Base-by-base conservation (phyloP, 37 sponge, comb jelly and placozoan species). In the Bolinopsis microptera region DNA sequence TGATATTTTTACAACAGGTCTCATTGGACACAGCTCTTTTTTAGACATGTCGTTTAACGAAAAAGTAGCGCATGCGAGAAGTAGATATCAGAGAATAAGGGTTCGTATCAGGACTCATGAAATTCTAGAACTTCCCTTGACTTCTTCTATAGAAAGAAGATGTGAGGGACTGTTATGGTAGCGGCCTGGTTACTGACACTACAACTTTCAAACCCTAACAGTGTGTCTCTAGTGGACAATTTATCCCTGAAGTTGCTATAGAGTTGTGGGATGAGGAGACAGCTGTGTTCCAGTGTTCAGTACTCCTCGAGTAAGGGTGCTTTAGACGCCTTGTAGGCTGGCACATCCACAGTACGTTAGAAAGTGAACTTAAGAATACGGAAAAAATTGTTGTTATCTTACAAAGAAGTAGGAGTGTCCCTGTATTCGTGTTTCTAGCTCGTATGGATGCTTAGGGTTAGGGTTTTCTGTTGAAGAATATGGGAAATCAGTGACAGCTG, bases 141-240 rank as follows among this genome's bases (percentile, higher is more conserved):
- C 92, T n/a, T 30, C 38, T 27, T 18, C 93, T 48, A 92, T 88
- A 0, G 41, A 0, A n/a, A 31, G 26, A 92, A 16, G 69, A 92
- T 0, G 27, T 93, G 0, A 32, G 93, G 22, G 99, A 99, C 69
- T 96, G 96, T 0, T 77, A n/a, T 83, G 39, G 94, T 99, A 8
- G 97, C 96, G 3, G 94, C 83, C 70, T 99, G 99, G 99, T 82
- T 99, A 83, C 93, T 96, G 25, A 83, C 96, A 36, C 99, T 97
- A 25, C 97, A 97, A 32, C 92, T 93, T 0, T 93, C 95, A 26
- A 95, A 96, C 69, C 95, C 94, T 76, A 95, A 96, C 21, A 86
- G 97, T 1, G 76, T 95, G 83, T 39, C 94, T 1, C 93, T 98
- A 94, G 94, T 97, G 21, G 74, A 82, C 93, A 95, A 30, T 96